These are phyloP conservation scores for Prunella himalayana DNA, from an alignment of 2,113 vertebrate genomes.

Conservation along the genomic window DNA sequence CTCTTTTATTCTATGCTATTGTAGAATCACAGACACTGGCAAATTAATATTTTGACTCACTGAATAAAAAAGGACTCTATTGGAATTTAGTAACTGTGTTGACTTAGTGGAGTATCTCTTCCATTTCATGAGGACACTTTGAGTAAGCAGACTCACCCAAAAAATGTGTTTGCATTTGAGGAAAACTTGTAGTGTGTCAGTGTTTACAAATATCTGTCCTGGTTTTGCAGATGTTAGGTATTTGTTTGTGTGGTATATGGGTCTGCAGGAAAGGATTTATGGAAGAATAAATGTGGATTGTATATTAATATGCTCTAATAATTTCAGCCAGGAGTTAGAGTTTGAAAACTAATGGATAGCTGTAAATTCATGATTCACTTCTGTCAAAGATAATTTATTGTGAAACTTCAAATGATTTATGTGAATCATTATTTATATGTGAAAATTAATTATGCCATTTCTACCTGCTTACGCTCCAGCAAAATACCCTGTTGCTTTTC, in stretches of 20 bases:
- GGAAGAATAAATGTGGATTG: not conserved
- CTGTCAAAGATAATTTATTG: not conserved
- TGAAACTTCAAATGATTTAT: not conserved
- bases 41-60: not conserved
- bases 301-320: not conserved
- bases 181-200: not conserved
- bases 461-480: not conserved
- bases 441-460: conserved; percentile 6
- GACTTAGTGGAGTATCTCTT: not conserved
- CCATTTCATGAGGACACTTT: not conserved
- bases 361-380: not conserved
- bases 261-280: not conserved
- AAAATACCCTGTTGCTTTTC: not conserved
- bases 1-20: not conserved
- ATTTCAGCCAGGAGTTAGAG: not conserved
- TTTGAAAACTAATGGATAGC: not conserved
- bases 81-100: not conserved
- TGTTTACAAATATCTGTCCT: not conserved
- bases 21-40: not conserved
- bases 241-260: not conserved
- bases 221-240: not conserved
- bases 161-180: not conserved
- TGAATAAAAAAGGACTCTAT: not conserved
- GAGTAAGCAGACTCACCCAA: not conserved
- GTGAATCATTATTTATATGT: not conserved